These are phyloP conservation scores for Vombatus ursinus DNA, from an alignment of 2,113 vertebrate species.

Conservation along the genomic window DNA sequence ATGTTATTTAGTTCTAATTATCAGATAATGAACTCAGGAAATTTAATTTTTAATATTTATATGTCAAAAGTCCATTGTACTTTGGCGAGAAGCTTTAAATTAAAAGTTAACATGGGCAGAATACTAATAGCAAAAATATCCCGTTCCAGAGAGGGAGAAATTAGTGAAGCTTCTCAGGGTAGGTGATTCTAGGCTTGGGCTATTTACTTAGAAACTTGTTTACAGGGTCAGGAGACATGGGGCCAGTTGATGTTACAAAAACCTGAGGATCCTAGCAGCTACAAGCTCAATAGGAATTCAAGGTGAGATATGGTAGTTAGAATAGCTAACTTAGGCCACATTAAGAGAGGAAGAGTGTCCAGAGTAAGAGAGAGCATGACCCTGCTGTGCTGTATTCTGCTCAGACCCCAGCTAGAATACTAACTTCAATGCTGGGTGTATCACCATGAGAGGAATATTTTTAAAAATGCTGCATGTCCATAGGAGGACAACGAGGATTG, in stretches of 20 bases:
- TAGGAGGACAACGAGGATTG: not conserved
- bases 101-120: slow-evolving; percentile 83
- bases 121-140: slow-evolving; percentile 62
- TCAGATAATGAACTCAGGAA: slow-evolving; percentile 92
- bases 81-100: slow-evolving; percentile 84
- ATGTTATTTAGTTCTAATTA: slow-evolving; percentile 95
- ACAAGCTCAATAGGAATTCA: slow-evolving; percentile 1
- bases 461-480: not conserved
- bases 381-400: not conserved
- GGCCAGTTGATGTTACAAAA: slow-evolving; percentile 66
- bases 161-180: slow-evolving; percentile 49
- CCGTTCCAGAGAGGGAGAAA: slow-evolving; percentile 70
- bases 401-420: not conserved
- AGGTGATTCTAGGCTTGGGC: slow-evolving; percentile 64
- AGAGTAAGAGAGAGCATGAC: not conserved
- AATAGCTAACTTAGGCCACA: not conserved
- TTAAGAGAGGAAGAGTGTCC: not conserved
- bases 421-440: not conserved
- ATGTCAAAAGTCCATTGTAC: slow-evolving; percentile 89
- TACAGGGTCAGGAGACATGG: slow-evolving; percentile 71
- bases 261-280: not conserved
- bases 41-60: slow-evolving; percentile 92
- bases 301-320: not conserved
- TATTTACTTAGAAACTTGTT: slow-evolving; percentile 78
- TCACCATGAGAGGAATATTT: not conserved